Conservation (phyloP, 2,888 invertebrate species). For the Drosophila testacea region DNA sequence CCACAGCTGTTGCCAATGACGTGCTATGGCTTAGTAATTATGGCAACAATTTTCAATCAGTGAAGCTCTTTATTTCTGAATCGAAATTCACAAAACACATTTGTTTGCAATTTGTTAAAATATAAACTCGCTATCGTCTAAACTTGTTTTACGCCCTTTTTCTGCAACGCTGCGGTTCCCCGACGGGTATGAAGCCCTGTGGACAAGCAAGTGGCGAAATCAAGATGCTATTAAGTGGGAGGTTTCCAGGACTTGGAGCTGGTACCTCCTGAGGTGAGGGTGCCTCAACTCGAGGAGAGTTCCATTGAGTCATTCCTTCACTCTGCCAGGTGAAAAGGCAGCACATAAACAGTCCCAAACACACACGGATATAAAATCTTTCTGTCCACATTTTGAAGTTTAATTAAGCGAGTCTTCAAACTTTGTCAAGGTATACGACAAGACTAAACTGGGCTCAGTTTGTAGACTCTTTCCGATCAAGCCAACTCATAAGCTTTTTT, state of each 20-base stretch:
- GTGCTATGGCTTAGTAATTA: constrained; percentile 9
- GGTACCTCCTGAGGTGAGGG: background rate
- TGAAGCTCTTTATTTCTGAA: background rate
- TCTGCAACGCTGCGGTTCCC: constrained; percentile 33
- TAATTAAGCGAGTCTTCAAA: constrained; percentile 3
- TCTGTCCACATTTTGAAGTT: constrained; percentile 14
- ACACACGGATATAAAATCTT: background rate
- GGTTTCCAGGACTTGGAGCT: background rate
- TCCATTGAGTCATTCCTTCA: background rate
- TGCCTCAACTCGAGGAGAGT: rapidly evolving
- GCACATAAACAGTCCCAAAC: constrained; percentile 25
- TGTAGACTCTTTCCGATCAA: background rate
- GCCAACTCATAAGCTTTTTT: constrained; percentile 22
- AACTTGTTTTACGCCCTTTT: constrained; percentile 32
- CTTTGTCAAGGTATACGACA: constrained; percentile 1
- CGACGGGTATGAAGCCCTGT: constrained; percentile 33
- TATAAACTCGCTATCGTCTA: background rate
- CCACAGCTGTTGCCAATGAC: background rate
- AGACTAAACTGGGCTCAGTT: constrained; percentile 30
- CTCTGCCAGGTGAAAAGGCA: background rate
- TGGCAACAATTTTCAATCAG: background rate
- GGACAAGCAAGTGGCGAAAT: constrained; percentile 30
- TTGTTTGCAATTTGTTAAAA: background rate
- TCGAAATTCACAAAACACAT: background rate
- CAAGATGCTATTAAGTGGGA: constrained; percentile 39